Base-by-base conservation (phyloP, 2,888 invertebrate species). In the Agriopis leucophaearia region DNA sequence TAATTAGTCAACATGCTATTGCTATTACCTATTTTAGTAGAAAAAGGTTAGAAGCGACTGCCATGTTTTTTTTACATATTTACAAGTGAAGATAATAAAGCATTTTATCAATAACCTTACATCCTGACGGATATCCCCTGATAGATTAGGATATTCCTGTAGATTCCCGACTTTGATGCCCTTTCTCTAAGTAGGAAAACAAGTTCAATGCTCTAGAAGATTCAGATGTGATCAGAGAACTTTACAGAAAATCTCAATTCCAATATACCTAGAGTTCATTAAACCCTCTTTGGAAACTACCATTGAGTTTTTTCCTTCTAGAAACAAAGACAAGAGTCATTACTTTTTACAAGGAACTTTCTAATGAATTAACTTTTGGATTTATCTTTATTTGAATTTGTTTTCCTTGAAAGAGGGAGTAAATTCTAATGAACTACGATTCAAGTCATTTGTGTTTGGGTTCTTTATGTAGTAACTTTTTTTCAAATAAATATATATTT, bases 341-440 rank as follows among this genome's bases (percentile, higher is more conserved):
- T 55, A 55, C 38, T 12, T 35, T 44, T 44, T n/a, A 27, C 44
- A 0, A 18, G 8, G 35, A 57, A 35, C 36, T 57, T 56, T 27
- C n/a, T 57, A 57, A 57, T 57, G 35, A 57, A 57, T 45, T 57
- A 27, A 35, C 13, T 1, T n/a, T 12, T 44, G 44, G 7, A 56
- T 56, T 45, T 27, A 36, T 57, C 57, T 57, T 45, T 45, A 57
- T 57, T 57, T 35, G 6, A 54, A 40, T 16, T 38, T 35, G 57
- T 6, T 56, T 44, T 47, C 45, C 45, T 35, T 45, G 45, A 45
- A 35, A 47, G 9, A 12, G 8, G 9, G 57, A 36, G 35, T 47
- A 57, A 57, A 45, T 36, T 56, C 10, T n/a, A 42, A 44, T 57
- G 45, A 15, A 36, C n/a, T 18, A 10, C 8, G n/a, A 5, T 27